Base-by-base conservation (phyloP, 2,113 vertebrate species). In the Onychostruthus taczanowskii region DNA sequence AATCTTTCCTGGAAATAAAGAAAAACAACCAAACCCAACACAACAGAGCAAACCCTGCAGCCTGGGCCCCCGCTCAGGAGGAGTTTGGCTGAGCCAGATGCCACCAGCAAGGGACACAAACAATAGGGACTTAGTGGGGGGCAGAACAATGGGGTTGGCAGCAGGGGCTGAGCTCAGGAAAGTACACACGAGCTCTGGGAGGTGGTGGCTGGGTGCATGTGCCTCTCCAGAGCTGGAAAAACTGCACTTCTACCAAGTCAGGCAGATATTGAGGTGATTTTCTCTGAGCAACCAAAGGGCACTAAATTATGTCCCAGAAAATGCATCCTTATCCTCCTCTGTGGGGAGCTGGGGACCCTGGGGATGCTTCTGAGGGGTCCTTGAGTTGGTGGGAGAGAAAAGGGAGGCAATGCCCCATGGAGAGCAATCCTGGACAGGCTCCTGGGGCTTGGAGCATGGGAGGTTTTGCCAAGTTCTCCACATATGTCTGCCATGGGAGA, bases 61-160 rank as follows among this genome's bases (percentile, higher is more conserved):
- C 83, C 59, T 92, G 88, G 94, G 93, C 80, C 96, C 68, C 94
- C 0, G 9, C 95, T 93, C 89, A 84, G 61, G 83, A 84, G 80
- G 95, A 92, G 91, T 77, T 95, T 89, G 68, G 52, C 93, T 90
- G 90, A 86, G 76, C 84, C 86, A 93, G 89, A 92, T 90, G 94
- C 93, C 96, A 95, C 96, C 93, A 97, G 94, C 89, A 63, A 93
- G 86, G 91, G 80, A 92, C 50, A 58, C 0, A 0, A 96, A 95
- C 95, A 96, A 97, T 96, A 93, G 94, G 52, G 64, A 47, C 95
- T 88, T 95, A 92, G 94, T 13, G 2, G 95, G 96, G 68, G 94
- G 79, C 92, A 95, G 92, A 90, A 97, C 96, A 95, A 90, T 1
- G 39, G 79, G 95, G 79, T 77, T 96, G 94, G 90, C 88, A 94